phyloP scores from a whole-genome alignment of 2,888 invertebrate species.

The Spodoptera littoralis region DNA sequence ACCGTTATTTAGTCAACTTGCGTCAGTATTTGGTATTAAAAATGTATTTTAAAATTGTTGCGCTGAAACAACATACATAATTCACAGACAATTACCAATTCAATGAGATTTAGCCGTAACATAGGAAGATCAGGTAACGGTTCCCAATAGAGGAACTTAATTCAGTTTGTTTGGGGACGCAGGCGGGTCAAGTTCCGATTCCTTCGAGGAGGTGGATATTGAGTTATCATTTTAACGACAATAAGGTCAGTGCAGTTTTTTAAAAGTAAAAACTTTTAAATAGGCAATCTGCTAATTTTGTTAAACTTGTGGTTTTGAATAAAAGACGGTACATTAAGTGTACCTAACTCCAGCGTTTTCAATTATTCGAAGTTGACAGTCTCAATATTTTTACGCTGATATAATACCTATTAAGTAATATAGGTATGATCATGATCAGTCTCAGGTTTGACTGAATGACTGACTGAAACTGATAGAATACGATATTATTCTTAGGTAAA shows the following conservation, averaged over 20 bases:
- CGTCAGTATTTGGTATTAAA: slow-evolving; percentile 5
- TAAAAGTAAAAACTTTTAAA: neutral
- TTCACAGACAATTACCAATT: slow-evolving; percentile 70
- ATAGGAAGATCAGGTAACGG: slow-evolving; percentile 31
- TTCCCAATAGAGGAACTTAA: slow-evolving; percentile 39
- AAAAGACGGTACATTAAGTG: no score
- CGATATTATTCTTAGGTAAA: no score
- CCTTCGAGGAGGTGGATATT: neutral
- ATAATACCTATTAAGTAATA: no score
- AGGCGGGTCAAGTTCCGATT: slow-evolving; percentile 22
- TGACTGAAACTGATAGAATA: no score
- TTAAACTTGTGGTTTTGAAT: neutral
- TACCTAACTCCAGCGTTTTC: no score
- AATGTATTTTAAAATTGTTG: slow-evolving; percentile 24
- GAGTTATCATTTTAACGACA: neutral
- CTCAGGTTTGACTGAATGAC: no score
- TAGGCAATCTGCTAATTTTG: neutral
- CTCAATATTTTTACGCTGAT: no score
- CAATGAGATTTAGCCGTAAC: slow-evolving; percentile 49
- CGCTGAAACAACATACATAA: slow-evolving; percentile 65
- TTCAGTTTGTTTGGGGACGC: slow-evolving; percentile 60
- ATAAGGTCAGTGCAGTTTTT: slow-evolving; percentile 26
- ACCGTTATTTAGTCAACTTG: no score
- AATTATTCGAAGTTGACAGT: no score
- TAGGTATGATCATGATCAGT: no score